These are phyloP conservation scores for Epizoanthus fatuus DNA, from an alignment of 92 coral and sea anemone genomes.

Conservation along the genomic window DNA sequence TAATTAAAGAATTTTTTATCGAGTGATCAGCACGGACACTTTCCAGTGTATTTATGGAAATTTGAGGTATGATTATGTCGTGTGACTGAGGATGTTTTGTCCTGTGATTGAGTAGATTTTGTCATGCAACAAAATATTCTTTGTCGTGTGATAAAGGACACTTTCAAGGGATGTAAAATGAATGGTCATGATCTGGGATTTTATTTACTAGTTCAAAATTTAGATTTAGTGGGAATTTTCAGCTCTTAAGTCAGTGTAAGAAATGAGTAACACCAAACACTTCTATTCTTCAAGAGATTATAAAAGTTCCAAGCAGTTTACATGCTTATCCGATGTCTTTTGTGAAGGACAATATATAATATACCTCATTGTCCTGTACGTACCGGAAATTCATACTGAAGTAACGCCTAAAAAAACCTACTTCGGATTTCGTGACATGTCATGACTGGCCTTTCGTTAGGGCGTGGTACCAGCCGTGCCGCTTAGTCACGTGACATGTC, in stretches of 20 bases:
- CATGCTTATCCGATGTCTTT: neutral
- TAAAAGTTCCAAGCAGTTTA: neutral
- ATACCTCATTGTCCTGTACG: neutral
- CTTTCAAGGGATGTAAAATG: neutral
- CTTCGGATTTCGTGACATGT: neutral
- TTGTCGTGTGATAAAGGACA: too few relatives aligned
- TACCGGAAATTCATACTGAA: neutral
- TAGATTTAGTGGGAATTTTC: neutral
- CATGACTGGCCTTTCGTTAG: neutral
- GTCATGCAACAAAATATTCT: too few relatives aligned
- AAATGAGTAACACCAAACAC: too few relatives aligned
- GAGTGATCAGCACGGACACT: too few relatives aligned
- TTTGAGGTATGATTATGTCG: too few relatives aligned
- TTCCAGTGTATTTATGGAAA: too few relatives aligned
- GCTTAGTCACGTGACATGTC: slow-evolving; percentile 2
- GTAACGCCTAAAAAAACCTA: neutral
- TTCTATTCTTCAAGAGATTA: neutral
- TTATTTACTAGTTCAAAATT: neutral
- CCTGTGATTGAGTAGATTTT: too few relatives aligned
- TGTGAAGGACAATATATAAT: neutral
- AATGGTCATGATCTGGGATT: neutral
- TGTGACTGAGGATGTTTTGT: too few relatives aligned
- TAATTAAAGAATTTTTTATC: too few relatives aligned
- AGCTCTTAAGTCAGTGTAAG: too few relatives aligned
- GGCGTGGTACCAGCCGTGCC: neutral